Conservation (phyloP, 2,797 vertebrate genomes). For the Phrynocephalus guinanensis region DNA sequence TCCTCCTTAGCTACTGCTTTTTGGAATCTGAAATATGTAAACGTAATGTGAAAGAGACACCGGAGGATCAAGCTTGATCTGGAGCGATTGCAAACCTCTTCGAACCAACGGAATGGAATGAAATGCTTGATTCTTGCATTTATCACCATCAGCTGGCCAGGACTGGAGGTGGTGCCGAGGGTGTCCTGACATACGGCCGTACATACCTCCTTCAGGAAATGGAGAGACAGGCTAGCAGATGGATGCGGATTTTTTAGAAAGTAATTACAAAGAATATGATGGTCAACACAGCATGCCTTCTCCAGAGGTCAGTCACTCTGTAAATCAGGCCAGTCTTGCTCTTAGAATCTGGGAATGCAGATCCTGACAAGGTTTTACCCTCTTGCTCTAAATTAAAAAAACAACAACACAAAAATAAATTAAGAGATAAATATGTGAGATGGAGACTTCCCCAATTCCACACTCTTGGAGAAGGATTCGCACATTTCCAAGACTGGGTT, state of each 20-base stretch:
- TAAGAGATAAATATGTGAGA: not conserved
- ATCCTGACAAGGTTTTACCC: no score
- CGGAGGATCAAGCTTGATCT: conserved; percentile 49
- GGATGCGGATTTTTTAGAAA: conserved; percentile 53
- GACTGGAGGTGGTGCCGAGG: conserved; percentile 48
- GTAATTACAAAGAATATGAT: conserved; percentile 39
- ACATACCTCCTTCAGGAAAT: not conserved
- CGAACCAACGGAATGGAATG: conserved; percentile 37
- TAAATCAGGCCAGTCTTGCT: conserved; percentile 15
- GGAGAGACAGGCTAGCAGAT: conserved; percentile 22
- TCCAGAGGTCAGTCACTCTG: not conserved
- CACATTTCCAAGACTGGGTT: no score
- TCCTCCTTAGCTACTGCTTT: conserved; percentile 55
- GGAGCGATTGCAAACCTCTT: conserved; percentile 42
- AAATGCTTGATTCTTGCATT: conserved; percentile 49
- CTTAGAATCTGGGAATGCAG: not conserved
- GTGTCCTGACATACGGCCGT: not conserved
- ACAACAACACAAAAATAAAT: no score
- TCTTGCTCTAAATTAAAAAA: no score
- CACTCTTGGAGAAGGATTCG: no score
- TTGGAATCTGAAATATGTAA: conserved; percentile 48
- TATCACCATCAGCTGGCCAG: conserved; percentile 45
- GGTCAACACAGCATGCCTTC: not conserved
- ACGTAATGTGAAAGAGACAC: conserved; percentile 46
- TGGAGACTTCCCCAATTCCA: not conserved